phyloP scores from a whole-genome alignment of 2,888 invertebrate genomes.

The Agapostemon virescens region DNA sequence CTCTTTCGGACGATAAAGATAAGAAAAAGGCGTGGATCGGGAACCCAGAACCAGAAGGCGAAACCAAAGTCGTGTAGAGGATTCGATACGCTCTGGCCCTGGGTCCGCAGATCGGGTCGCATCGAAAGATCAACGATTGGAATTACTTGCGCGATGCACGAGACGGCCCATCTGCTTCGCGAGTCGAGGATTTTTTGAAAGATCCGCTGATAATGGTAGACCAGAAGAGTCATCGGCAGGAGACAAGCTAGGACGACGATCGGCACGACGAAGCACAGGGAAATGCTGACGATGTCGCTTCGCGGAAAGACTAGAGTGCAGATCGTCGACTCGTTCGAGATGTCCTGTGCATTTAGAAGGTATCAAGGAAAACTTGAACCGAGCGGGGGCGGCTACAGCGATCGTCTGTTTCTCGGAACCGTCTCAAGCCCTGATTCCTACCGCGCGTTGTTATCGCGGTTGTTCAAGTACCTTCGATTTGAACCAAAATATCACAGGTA shows the following conservation, averaged over 20 bases:
- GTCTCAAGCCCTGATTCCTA: not conserved
- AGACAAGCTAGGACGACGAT: constrained; percentile 81
- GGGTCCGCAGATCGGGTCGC: not conserved
- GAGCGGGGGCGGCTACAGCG: not conserved
- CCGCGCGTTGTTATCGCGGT: not conserved
- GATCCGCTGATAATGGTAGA: constrained; percentile 82
- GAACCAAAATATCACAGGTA: constrained; percentile 83
- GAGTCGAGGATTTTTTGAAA: constrained; percentile 82
- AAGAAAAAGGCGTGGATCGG: too few species aligned
- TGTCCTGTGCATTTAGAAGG: constrained; percentile 59
- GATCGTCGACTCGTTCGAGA: constrained; percentile 72
- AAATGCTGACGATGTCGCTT: constrained; percentile 80
- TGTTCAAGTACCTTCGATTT: constrained; percentile 70
- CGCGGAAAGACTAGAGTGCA: constrained; percentile 83
- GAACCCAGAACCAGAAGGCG: too few species aligned
- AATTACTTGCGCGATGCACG: constrained; percentile 79
- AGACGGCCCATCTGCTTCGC: constrained; percentile 81
- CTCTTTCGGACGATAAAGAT: not conserved
- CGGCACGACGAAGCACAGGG: constrained; percentile 82
- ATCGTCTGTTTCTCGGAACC: not conserved
- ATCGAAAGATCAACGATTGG: not conserved
- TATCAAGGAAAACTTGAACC: not conserved
- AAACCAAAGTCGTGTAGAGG: not conserved
- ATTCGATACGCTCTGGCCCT: not conserved
- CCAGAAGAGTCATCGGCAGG: constrained; percentile 82